These are phyloP conservation scores for Alloscopus bannaensis DNA, from an alignment of 2,888 invertebrate species.

Conservation along the genomic window DNA sequence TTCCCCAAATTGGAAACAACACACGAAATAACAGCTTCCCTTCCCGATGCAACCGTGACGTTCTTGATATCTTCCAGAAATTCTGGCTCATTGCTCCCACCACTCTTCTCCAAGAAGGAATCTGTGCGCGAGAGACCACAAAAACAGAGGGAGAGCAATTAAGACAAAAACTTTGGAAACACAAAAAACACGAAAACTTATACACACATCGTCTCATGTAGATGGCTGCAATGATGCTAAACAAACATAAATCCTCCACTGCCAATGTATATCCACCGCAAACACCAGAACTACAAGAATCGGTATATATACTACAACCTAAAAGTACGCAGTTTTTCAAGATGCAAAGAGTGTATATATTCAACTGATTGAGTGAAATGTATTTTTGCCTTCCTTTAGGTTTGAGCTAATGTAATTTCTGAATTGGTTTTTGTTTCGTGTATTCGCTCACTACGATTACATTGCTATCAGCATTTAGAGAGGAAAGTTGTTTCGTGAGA, in stretches of 20 bases:
- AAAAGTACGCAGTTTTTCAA: neutral
- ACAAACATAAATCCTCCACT: neutral
- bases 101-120: constrained; percentile 67
- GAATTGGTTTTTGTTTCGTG: constrained; percentile 44
- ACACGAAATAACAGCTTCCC: constrained; percentile 85
- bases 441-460: neutral
- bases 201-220: neutral
- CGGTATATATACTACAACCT: no score
- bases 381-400: constrained; percentile 15
- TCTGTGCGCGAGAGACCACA: no score
- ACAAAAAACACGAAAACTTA: constrained; percentile 5
- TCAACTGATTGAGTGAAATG: constrained; percentile 15
- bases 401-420: constrained; percentile 49
- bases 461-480: constrained; percentile 8
- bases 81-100: constrained; percentile 79
- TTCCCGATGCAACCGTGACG: constrained; percentile 84
- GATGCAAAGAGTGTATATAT: neutral
- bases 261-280: neutral
- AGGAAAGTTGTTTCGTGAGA: neutral
- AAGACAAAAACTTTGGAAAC: no score
- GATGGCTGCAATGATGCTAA: no score
- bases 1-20: constrained; percentile 84
- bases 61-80: constrained; percentile 84
- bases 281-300: no score
- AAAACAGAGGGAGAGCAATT: constrained; percentile 1